Evolutionary conservation across 1,140 invertebrate species (phyloP).

Genomic region (Ceratosolen fusciceps): DNA sequence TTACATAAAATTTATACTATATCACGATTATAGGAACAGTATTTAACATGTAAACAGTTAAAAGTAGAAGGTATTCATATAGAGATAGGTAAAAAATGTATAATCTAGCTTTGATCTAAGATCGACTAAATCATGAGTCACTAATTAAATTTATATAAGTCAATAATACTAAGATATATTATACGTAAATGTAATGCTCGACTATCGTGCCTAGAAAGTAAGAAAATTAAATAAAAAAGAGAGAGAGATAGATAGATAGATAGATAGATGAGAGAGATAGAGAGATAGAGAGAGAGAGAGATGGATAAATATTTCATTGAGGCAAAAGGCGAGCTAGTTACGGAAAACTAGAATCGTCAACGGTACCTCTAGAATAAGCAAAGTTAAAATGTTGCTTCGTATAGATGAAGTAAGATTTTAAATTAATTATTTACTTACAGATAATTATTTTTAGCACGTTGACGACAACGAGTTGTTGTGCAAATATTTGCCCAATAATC

Average conservation of each 20-base stretch:
- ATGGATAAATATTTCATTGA: slow-evolving; percentile 54
- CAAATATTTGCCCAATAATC: slow-evolving; percentile 31
- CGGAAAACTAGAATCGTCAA: slow-evolving; percentile 50
- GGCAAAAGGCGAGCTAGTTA: slow-evolving; percentile 70
- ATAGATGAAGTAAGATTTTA: neutral
- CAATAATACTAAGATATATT: too few species aligned
- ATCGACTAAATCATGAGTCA: slow-evolving; percentile 53
- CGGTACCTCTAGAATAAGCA: slow-evolving; percentile 31
- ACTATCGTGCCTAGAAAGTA: slow-evolving; percentile 35
- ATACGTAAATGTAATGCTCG: slow-evolving; percentile 25
- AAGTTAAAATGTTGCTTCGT: slow-evolving; percentile 8
- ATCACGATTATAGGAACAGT: slow-evolving; percentile 10
- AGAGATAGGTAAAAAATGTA: slow-evolving; percentile 49
- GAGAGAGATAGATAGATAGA: too few species aligned
- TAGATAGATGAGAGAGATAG: too few species aligned
- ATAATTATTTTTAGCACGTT: slow-evolving; percentile 52
- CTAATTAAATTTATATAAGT: slow-evolving; percentile 31
- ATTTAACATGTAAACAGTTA: slow-evolving; percentile 34
- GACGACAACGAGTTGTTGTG: slow-evolving; percentile 15
- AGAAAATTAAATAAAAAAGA: too few species aligned
- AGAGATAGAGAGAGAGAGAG: too few species aligned
- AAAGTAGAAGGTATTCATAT: slow-evolving; percentile 36
- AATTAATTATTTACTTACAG: slow-evolving; percentile 63
- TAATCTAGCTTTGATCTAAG: slow-evolving; percentile 54
- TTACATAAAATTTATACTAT: slow-evolving; percentile 12